Conservation (phyloP, 1,140 invertebrate genomes). For the Drosophila virilis region DNA sequence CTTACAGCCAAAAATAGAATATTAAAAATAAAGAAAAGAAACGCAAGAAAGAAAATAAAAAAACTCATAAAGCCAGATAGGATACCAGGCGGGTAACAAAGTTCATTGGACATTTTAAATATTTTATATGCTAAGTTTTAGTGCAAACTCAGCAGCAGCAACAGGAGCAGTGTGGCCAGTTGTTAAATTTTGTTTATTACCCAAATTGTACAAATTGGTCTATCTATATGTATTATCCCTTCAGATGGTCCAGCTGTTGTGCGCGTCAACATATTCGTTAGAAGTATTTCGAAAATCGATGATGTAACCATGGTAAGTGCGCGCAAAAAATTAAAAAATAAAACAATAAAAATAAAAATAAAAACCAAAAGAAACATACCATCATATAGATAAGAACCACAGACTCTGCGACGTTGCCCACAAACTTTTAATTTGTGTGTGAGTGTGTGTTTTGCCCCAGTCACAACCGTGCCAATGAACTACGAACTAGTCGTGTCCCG, state of each 20-base stretch:
- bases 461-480: constrained; percentile 39
- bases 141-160: constrained; percentile 21
- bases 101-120: constrained; percentile 32
- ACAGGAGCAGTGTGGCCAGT: constrained; percentile 36
- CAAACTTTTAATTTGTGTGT: constrained; percentile 5
- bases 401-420: constrained; percentile 28
- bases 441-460: constrained; percentile 1
- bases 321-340: constrained; percentile 54
- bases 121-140: constrained; percentile 50
- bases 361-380: constrained; percentile 6
- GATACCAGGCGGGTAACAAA: constrained; percentile 6
- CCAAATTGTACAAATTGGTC: constrained; percentile 66
- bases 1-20: constrained; percentile 51
- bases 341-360: constrained; percentile 44
- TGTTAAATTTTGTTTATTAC: constrained; percentile 71
- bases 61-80: constrained; percentile 37
- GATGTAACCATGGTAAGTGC: constrained; percentile 98
- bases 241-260: constrained; percentile 95
- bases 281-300: constrained; percentile 99
- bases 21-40: not conserved
- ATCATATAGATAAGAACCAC: constrained; percentile 12
- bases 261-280: constrained; percentile 98
- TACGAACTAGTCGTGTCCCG: constrained; percentile 5
- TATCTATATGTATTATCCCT: constrained; percentile 84
- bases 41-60: not conserved